A percentile compares a stretch with the other conserved stretches of the same genome.
Conservation (phyloP, 2,113 vertebrate species). For the Anarrhichthys ocellatus region DNA sequence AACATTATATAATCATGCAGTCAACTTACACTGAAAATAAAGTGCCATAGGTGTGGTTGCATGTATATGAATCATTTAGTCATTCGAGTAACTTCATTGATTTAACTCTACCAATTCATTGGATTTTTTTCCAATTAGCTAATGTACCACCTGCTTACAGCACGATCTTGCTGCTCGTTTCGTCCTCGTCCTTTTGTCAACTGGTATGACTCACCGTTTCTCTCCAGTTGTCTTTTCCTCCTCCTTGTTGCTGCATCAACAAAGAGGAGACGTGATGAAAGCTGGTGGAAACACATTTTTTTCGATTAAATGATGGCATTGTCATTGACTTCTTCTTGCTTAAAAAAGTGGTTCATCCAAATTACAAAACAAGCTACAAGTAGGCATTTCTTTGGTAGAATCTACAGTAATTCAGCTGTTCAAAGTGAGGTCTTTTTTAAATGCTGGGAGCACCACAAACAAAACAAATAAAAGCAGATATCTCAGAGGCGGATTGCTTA, state of each 20-base stretch:
- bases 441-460: neutral
- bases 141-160: constrained; percentile 54
- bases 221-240: constrained; percentile 7
- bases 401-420: neutral
- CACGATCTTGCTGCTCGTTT: constrained; percentile 7
- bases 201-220: constrained; percentile 37
- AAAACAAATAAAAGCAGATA: neutral
- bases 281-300: constrained; percentile 11
- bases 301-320: constrained; percentile 9
- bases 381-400: neutral
- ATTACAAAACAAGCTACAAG: neutral
- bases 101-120: constrained; percentile 43
- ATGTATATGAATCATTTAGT: constrained; percentile 37
- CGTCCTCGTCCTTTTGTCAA: constrained; percentile 3
- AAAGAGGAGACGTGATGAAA: constrained; percentile 15
- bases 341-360: neutral
- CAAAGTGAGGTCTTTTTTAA: neutral
- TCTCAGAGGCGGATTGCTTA: neutral
- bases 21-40: constrained; percentile 9
- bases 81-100: constrained; percentile 58
- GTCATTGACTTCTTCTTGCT: neutral
- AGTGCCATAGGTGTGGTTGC: neutral
- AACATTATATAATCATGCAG: constrained; percentile 15
- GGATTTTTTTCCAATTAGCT: constrained; percentile 52
- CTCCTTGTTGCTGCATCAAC: constrained; percentile 38